Percentiles rank a stretch among this genome's conserved stretches.
phyloP scores from a whole-genome alignment of 2,888 invertebrate species.

The Stenodema calcarata region DNA sequence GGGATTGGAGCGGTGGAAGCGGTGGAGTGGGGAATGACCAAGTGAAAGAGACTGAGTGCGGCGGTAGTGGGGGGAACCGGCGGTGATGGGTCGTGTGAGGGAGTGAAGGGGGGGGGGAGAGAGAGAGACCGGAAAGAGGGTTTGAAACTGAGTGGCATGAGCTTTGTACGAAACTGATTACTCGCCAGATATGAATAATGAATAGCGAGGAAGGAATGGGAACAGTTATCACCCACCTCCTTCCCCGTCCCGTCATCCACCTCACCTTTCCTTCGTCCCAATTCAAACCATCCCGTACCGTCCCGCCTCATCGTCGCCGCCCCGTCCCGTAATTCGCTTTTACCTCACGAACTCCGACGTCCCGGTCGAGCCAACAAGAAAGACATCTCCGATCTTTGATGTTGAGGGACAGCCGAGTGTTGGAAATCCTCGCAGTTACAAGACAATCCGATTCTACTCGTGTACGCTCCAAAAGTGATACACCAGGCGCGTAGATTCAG shows the following conservation, averaged over 20 bases:
- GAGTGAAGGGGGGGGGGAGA: background rate
- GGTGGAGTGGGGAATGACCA: background rate
- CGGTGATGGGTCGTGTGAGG: background rate
- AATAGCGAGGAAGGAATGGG: background rate
- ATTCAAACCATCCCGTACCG: background rate
- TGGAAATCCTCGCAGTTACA: too few species aligned
- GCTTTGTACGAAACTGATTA: slow-evolving; percentile 21
- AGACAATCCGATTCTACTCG: too few species aligned
- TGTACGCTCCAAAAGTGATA: too few species aligned
- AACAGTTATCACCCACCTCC: background rate
- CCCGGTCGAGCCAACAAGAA: background rate
- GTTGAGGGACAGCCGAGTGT: too few species aligned
- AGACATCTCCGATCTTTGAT: background rate
- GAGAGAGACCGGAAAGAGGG: background rate
- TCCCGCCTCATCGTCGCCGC: too few species aligned
- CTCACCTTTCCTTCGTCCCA: background rate
- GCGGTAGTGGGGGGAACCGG: background rate
- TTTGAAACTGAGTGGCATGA: slow-evolving; percentile 7
- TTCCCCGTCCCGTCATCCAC: background rate
- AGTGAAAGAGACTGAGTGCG: background rate
- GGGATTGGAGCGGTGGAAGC: background rate
- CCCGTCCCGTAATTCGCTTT: background rate
- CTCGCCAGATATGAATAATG: slow-evolving; percentile 16
- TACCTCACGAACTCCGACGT: background rate
- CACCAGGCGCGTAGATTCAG: too few species aligned